Evolutionary conservation across 92 coral and sea anemone genomes (phyloP).

Genomic region (Hydrozoanthus gracilis): DNA sequence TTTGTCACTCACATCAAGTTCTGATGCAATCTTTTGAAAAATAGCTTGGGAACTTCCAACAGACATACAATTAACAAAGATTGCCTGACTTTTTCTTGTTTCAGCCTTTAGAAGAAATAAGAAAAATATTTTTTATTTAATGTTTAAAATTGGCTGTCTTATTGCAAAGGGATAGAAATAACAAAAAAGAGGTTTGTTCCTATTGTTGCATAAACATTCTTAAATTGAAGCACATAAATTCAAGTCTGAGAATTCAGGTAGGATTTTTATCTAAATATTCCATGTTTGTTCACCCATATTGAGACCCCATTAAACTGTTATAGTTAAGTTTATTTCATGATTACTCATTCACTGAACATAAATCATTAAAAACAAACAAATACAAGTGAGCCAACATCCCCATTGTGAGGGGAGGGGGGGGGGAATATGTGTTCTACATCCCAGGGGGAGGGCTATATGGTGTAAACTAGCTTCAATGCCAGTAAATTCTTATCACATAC

Average conservation of each 20-base stretch:
- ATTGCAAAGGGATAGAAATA: not conserved
- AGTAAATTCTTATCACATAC: too few relatives aligned
- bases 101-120: conserved; percentile 53
- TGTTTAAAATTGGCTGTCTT: not conserved
- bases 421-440: not conserved
- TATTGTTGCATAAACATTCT: too few relatives aligned
- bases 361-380: not conserved
- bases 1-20: conserved; percentile 75
- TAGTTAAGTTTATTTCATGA: too few relatives aligned
- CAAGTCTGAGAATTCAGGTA: too few relatives aligned
- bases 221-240: too few relatives aligned
- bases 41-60: conserved; percentile 82
- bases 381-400: not conserved
- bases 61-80: conserved; percentile 95
- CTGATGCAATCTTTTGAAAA: conserved; percentile 81
- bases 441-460: too few relatives aligned
- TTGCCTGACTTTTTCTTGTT: conserved; percentile 73
- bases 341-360: too few relatives aligned
- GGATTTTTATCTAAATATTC: too few relatives aligned
- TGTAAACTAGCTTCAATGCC: too few relatives aligned
- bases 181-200: not conserved
- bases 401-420: not conserved
- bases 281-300: too few relatives aligned
- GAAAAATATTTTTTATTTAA: not conserved
- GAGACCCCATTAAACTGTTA: too few relatives aligned